Base-by-base conservation (phyloP, 2,797 vertebrate genomes). In the Mormyrus hasselquistii region DNA sequence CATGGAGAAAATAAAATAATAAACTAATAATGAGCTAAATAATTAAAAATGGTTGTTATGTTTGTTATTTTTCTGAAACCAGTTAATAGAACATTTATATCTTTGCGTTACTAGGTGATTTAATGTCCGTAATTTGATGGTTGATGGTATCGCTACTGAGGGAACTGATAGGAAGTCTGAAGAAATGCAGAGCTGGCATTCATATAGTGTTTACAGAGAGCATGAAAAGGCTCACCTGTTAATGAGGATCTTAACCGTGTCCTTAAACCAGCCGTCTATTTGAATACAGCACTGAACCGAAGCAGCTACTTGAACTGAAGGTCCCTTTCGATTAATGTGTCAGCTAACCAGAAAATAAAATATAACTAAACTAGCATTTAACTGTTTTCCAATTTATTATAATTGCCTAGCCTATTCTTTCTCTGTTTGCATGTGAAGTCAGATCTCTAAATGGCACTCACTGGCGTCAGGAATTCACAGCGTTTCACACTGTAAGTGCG, bases 11-110 rank as follows among this genome's bases (percentile, higher is more conserved):
- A 41, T 76, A 7, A 14, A 29, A 62, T 62, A 25, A 65, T 65
- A 1, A 29, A 12, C 8, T 29, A 65, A 65, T 10, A 65, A 65
- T 34, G 34, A 69, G 14, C 25, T 12, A 34, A 69, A 69, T 69
- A 93, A n/a, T 3, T 47, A 41, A 82, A 47, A 41, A 82, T 41
- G 41, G 4, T 79, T 22, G 6, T 29, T 44, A 29, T 38, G 73
- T 44, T 38, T 34, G 34, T 38, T 79, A 44, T 19, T 93, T 93
- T 41, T 79, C 73, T 41, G 12, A 41, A 44, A n/a, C 12, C 73
- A 41, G 73, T 5, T 5, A 44, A 44, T 44, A 19, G 38, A n/a
- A 44, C 14, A 44, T 44, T 44, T 22, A 47, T 14, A 41, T 82
- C 1, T 4, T 82, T 6, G 41, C 2, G 6, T 62, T 62, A 9